Evolutionary conservation across 2,888 invertebrate species (phyloP), one percentile per base, ranked within the genome.

Genomic region (Sarcophaga carnaria): DNA sequence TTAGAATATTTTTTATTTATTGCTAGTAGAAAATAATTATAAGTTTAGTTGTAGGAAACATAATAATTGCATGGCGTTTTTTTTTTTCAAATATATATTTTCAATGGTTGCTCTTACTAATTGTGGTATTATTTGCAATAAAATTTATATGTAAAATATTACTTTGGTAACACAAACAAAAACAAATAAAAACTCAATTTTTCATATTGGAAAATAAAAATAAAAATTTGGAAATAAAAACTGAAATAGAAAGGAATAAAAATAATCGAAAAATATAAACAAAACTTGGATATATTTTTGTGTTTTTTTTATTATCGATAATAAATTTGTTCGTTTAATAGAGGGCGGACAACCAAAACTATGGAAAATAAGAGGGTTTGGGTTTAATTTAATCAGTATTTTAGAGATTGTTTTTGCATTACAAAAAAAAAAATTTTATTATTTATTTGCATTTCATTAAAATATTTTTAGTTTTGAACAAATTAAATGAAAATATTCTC

Each of bases 271-370:
- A 10, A 80, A 37, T 12, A 22, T 45, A 45, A 49, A 69, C 37
- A 10, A 37, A 37, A 37, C 8, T 37, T 2, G 37, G 37, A 37
- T 2, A 37, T 37, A 37, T 37, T 37, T 37, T 37, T 37, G 37
- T 37, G 1, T 37, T 37, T 60, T 45, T 22, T 12, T 20, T 47
- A 60, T 37, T 76, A 54, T 14, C 59, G 6, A 27, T 67, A 47
- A n/a, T 62, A 59, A n/a, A 62, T 64, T 59, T 20, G 20, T 20
- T 72, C 80, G 86, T 86, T 86, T 69, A 77, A 86, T 83, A 86
- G 86, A 22, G 86, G 83, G 86, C 80, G 86, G 83, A 80, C 86
- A 80, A 83, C 82, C 71, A 80, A 86, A 86, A 86, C 83, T 83
- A 83, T 83, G 86, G 82, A 72, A 83, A 81, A 71, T 25, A 60